phyloP scores from a whole-genome alignment of 2,797 vertebrate genomes.

The Lycodopsis pacificus region DNA sequence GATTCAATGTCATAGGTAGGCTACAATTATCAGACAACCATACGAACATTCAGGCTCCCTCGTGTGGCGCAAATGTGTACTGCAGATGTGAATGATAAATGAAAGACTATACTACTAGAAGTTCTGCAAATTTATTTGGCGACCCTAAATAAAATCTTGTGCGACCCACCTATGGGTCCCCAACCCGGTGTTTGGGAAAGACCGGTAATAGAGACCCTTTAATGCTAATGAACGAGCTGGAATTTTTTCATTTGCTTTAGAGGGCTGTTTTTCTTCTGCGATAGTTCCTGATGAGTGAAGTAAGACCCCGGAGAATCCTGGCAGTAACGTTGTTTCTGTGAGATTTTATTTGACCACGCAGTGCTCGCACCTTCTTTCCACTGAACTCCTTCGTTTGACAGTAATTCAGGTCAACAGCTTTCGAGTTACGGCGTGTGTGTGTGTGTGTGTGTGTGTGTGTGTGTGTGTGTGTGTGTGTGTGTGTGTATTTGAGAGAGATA shows the following conservation, averaged over 20 bases:
- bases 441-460: not conserved
- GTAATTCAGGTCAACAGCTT: constrained; percentile 35
- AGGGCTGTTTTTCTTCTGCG: constrained; percentile 21
- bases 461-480: not conserved
- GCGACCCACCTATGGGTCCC: not conserved
- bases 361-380: constrained; percentile 35
- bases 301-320: constrained; percentile 40
- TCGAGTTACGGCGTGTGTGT: not conserved
- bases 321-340: constrained; percentile 41
- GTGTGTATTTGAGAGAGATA: not conserved
- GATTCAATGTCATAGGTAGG: no score
- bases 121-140: not conserved
- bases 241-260: constrained; percentile 18
- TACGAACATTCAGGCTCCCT: not conserved
- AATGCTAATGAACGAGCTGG: constrained; percentile 4
- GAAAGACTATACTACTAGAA: not conserved
- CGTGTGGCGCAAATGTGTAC: no score
- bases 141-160: not conserved
- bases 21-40: no score
- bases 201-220: not conserved
- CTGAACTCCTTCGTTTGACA: constrained; percentile 37
- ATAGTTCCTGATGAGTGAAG: constrained; percentile 51
- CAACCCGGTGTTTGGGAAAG: not conserved
- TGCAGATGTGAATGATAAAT: not conserved
- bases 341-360: constrained; percentile 27